These are phyloP conservation scores for Coptotermes formosanus DNA, from an alignment of 1,140 invertebrate genomes.

Conservation along the genomic window DNA sequence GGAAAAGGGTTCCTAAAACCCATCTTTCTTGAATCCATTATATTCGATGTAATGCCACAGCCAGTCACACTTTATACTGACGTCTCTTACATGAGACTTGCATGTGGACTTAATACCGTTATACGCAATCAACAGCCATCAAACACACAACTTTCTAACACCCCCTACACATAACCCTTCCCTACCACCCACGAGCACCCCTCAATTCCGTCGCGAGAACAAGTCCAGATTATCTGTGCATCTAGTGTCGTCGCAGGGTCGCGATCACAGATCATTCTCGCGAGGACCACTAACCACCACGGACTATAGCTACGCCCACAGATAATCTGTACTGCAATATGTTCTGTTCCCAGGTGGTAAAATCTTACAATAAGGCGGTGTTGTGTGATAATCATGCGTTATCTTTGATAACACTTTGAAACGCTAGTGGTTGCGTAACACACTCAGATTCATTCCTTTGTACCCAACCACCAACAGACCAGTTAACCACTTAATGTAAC, in stretches of 20 bases:
- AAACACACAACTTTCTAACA: not conserved
- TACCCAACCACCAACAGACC: not conserved
- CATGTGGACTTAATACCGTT: not conserved
- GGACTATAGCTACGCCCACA: no score
- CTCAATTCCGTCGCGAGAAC: not conserved
- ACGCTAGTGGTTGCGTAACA: no score
- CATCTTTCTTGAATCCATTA: conserved; percentile 25
- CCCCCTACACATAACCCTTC: not conserved
- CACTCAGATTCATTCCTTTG: not conserved
- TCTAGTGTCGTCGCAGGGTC: no score
- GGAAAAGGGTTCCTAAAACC: conserved; percentile 57
- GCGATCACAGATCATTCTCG: no score
- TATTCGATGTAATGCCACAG: not conserved
- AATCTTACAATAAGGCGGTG: not conserved
- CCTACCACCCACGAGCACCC: not conserved
- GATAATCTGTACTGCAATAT: not conserved
- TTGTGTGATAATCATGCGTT: no score
- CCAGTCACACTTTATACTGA: not conserved
- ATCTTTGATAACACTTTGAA: no score
- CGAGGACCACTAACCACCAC: no score
- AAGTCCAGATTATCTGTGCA: no score
- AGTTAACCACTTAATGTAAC: not conserved
- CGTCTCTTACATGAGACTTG: not conserved
- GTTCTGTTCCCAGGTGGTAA: not conserved
- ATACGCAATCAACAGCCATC: not conserved